Base-by-base conservation (phyloP, 2,797 vertebrate genomes). In the Tenualosa ilisha region DNA sequence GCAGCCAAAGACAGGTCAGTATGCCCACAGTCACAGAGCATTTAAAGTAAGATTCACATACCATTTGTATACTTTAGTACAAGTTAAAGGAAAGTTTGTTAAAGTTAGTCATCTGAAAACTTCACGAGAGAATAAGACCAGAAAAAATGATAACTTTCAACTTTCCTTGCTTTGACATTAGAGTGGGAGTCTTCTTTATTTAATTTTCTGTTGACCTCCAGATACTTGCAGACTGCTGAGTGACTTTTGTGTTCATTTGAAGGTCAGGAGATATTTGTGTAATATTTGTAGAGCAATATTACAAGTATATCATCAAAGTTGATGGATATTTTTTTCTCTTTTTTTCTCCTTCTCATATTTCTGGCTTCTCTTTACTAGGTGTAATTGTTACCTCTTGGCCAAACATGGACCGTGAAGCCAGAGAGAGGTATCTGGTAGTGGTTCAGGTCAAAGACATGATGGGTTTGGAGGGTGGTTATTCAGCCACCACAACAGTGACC, bases 401-500 rank as follows among this genome's bases (percentile, higher is more conserved):
- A 2, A 88, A 97, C 92, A 97, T 97, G 95, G 98, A 99, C 86
- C 96, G 98, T 89, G 98, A 99, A 91, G 94, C 97, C 75, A 95
- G 96, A 86, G 98, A 98, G 63, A 91, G 94, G 56, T 97, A 97
- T 90, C 94, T 95, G 90, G 96, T 98, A 85, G 94, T 98, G 90
- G 95, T 99, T 86, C 97, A 98, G 95, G 98, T 96, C 83, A 98
- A 97, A 91, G 97, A 99, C 68, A 97, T 97, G 97, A 93, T 98
- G 84, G 98, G 98, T 7, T 94, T 96, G 82, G 92, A 92, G 0
- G 97, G 97, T 17, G 96, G 96, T 9, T 90, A 95, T 90, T 97
- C 97, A 53, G 92, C 96, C 86, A 97, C 97, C 90, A 94, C 98
- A 53, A 98, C 97, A 0, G 96, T 99, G 84, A 97, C 96, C 43